Evolutionary conservation across 1,140 invertebrate species (phyloP), one percentile per base, ranked within the genome.

Genomic region (Galleria mellonella): DNA sequence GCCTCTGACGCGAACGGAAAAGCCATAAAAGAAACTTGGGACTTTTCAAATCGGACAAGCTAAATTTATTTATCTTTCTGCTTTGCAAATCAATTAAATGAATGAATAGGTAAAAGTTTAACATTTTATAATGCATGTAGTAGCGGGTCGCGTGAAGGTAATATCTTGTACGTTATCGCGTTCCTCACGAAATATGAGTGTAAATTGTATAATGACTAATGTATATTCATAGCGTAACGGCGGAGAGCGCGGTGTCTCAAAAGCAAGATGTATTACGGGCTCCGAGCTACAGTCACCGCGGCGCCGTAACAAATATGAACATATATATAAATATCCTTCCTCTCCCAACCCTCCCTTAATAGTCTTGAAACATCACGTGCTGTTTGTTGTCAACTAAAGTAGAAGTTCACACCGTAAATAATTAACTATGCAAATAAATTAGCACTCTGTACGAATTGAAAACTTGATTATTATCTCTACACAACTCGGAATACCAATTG

Each of bases 201-300:
- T 43, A 59, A 44, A 59, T 59, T 52, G 37, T 49, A 41, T 59
- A 59, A 59, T 55, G 48, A 51, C 45, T 51, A 51, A 55, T 55
- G 56, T 51, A 49, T 60, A 60, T 60, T 55, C 52, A 55, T 59
- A 37, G 31, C 15, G 37, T 39, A 32, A 36, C 32, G 14, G 32
- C 32, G 31, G 39, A 40, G 39, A 11, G 43, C 30, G 15, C 27
- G 14, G 23, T 9, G 9, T 42, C 46, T 41, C 36, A 37, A 45
- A 44, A 43, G 43, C 47, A 47, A 51, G 47, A 51, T 51, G 47
- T 47, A 47, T 50, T 55, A 17, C 35, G n/a, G 17, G 35, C 35
- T 10, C 12, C 14, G 14, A 12, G 9, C 30, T 31, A 49, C 40
- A 17, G 45, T 38, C 36, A 41, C 17, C 48, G 27, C 48, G 42